phyloP scores from a whole-genome alignment of 2,113 vertebrate genomes.

The Agapornis roseicollis region DNA sequence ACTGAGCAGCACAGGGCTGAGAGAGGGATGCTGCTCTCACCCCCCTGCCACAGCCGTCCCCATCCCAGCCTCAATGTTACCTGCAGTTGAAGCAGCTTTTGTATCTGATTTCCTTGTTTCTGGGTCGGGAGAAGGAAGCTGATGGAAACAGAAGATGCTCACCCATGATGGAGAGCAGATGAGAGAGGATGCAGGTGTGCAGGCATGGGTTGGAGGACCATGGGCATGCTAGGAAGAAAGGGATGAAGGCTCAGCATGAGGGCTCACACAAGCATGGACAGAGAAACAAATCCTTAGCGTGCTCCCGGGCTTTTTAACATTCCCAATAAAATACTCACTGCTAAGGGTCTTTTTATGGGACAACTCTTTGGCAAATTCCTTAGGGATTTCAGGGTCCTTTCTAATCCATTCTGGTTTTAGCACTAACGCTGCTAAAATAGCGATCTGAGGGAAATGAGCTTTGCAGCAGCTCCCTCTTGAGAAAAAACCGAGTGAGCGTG shows the following conservation, averaged over 20 bases:
- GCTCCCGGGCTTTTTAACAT: not conserved
- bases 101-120: constrained; percentile 48
- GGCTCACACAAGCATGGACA: fast-evolving
- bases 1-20: not conserved
- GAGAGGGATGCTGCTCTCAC: not conserved
- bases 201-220: not conserved
- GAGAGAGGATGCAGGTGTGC: fast-evolving
- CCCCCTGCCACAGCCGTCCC: not conserved
- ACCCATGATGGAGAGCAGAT: not conserved
- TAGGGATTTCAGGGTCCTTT: not conserved
- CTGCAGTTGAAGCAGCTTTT: constrained; percentile 36
- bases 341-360: not conserved
- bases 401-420: not conserved
- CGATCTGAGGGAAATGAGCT: not conserved
- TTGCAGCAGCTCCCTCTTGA: not conserved
- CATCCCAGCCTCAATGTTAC: not conserved
- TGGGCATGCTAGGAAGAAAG: not conserved
- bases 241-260: not conserved
- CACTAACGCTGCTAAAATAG: not conserved
- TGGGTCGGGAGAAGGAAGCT: not conserved
- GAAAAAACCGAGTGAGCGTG: not conserved
- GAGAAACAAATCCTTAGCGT: constrained; percentile 3
- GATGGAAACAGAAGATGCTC: not conserved
- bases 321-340: not conserved
- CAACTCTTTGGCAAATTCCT: not conserved